Evolutionary conservation across 2,888 invertebrate species (phyloP), one percentile per base, ranked within the genome.

Genomic region (Lasioglossum vierecki): DNA sequence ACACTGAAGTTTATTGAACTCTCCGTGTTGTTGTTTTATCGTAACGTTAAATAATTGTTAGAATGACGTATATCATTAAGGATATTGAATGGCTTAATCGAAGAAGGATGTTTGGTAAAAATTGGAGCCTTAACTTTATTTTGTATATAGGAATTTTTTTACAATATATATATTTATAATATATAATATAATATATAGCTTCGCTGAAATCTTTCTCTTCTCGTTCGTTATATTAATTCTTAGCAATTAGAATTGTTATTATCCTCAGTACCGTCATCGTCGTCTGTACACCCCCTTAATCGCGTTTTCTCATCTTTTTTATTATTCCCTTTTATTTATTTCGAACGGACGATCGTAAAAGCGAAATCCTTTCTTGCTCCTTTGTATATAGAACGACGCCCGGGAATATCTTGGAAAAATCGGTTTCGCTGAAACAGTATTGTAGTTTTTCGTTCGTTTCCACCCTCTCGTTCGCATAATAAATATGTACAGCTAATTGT

Each of bases 71-170:
- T 39, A 22, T 41, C n/a, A 39, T 22, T 11, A 4, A 35, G 22
- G 68, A 39, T 8, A 22, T 68, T 68, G 53, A 76, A 70, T 75
- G 77, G 66, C 76, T 79, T 88, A 79, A 77, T 63, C 53, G 83
- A 86, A 88, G 88, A 89, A 89, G n/a, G 63, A 75, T 70, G 18
- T 78, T 93, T 92, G 91, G 91, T 93, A 94, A 94, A 94, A 94
- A 93, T 93, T 93, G 91, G 91, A 91, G 93, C 92, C 93, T 93
- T 93, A 92, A 93, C 90, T 94, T 94, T 94, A 94, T 94, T 92
- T 93, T 93, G 93, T 93, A 93, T 94, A 93, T 94, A 94, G 91
- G 93, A 93, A 93, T 94, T 91, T 94, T 94, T 93, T 94, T 94
- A 93, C 92, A 92, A 90, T 89, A 89, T 89, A 85, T 72, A 72